These are phyloP conservation scores for Orthonychiurus folsomi DNA, from an alignment of 2,888 invertebrate species.

Conservation along the genomic window DNA sequence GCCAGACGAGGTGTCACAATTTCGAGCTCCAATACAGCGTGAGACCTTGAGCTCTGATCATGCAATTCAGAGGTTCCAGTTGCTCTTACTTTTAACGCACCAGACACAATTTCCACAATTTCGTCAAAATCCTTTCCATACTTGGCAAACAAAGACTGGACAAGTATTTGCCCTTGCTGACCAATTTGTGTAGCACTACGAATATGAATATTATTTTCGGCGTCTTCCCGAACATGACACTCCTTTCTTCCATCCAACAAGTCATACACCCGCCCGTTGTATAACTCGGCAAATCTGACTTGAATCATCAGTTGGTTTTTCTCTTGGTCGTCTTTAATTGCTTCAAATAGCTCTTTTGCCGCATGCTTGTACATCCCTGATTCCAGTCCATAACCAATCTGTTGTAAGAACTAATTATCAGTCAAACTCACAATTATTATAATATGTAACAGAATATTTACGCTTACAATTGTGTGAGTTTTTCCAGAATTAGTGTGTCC, in stretches of 20 bases:
- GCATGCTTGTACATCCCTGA: background rate
- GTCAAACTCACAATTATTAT: no score
- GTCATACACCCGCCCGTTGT: background rate
- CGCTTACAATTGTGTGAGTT: conserved; percentile 85
- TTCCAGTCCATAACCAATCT: background rate
- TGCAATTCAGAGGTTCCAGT: background rate
- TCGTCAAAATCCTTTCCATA: background rate
- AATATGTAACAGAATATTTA: no score
- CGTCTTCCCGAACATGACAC: background rate
- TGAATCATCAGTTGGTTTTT: background rate
- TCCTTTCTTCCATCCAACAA: background rate
- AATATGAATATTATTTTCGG: background rate
- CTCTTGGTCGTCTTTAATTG: background rate
- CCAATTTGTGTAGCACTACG: background rate
- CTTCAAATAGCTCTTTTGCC: background rate
- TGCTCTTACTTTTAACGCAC: background rate
- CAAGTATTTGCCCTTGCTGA: background rate
- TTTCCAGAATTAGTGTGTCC: conserved; percentile 88
- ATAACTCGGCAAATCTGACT: background rate
- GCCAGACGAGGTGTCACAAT: no score
- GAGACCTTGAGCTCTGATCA: background rate
- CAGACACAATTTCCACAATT: background rate
- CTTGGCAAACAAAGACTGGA: background rate
- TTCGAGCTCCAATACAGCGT: background rate
- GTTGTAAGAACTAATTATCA: no score